Evolutionary conservation across 2,113 vertebrate genomes (phyloP), one percentile per base, ranked within the genome.

Genomic region (Xiphorhynchus elegans): DNA sequence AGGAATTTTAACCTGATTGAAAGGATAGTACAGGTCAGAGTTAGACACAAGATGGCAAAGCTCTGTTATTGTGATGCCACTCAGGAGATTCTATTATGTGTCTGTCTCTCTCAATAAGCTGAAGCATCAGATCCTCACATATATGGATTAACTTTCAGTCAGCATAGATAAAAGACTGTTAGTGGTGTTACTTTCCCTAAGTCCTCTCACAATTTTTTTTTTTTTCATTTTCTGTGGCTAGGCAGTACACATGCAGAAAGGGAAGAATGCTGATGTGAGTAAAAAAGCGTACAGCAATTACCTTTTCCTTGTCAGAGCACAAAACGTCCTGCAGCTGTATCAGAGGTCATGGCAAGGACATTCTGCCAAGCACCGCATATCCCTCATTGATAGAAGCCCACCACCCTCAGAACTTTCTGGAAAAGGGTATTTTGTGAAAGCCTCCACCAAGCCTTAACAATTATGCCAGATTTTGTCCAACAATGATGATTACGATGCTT

Each of bases 111-210:
- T 95, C 95, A 95, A 97, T 98, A 98, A 99, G 97, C 96, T 96
- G 89, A 98, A 97, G 96, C 97, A 98, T 98, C 98, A 97, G 97
- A 97, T 97, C 98, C 97, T 98, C 98, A 98, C 98, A 98, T 97
- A 95, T 98, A 97, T 88, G 97, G 98, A 98, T 99, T 99, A 99
- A 98, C 98, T 97, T 97, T 98, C 97, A 95, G 91, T 98, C 97
- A 86, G 90, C 56, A 87, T 76, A 98, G 97, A 99, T 98, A 98
- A 99, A 98, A 98, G 98, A 98, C 95, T 95, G 89, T 97, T 98
- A 97, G 94, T 96, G 96, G 95, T 84, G 95, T 97, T 98, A 76
- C 76, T 94, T 97, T 94, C 31, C 1, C 87, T 91, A 86, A 98
- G 98, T 98, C 97, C 98, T 90, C 96, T 97, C 94, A 92, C 92